Base-by-base conservation (phyloP, 1,140 invertebrate species). In the Neelides sp. region DNA sequence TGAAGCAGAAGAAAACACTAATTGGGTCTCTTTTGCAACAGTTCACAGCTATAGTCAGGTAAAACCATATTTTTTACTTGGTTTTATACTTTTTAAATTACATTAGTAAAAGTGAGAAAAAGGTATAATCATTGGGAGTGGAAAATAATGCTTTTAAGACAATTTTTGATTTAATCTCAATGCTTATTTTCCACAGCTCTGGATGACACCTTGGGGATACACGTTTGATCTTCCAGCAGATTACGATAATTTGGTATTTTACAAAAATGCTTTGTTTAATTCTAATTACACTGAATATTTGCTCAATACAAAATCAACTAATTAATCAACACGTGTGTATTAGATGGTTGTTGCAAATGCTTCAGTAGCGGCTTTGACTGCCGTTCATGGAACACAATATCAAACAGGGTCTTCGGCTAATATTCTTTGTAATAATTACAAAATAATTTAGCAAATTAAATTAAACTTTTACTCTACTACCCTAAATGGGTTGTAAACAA, bases 191-290 rank as follows among this genome's bases (percentile, higher is more conserved):
- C 19, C 17, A n/a, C 55, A 64, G 55, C 50, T 58, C 5, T 57
- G 55, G 45, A 57, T 70, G 44, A 62, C 63, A 12, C 69, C 69
- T 17, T 70, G 64, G 59, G 69, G 67, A 22, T 68, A 68, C 36
- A 65, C 59, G 2, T 41, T 7, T n/a, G 53, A 49, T 32, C 51
- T 62, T 4, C 67, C 69, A 7, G 30, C 48, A n/a, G 62, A 68
- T 52, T 67, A 67, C 50, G 27, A 57, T 8, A 65, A 71, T 22
- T 44, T 68, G 56, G 64, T 64, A 57, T 28, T 48, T 36, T 7
- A 45, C 10, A 42, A 26, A 0, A 30, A 57, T 32, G 27, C 17
- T 42, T 43, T 4, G 10, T 19, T 44, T 12, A 32, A 8, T 17
- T n/a, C 36, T 13, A 48, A 8, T 10, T 41, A n/a, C 15, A 20